Conservation (phyloP, 2,113 vertebrate species). For the Rissa tridactyla region DNA sequence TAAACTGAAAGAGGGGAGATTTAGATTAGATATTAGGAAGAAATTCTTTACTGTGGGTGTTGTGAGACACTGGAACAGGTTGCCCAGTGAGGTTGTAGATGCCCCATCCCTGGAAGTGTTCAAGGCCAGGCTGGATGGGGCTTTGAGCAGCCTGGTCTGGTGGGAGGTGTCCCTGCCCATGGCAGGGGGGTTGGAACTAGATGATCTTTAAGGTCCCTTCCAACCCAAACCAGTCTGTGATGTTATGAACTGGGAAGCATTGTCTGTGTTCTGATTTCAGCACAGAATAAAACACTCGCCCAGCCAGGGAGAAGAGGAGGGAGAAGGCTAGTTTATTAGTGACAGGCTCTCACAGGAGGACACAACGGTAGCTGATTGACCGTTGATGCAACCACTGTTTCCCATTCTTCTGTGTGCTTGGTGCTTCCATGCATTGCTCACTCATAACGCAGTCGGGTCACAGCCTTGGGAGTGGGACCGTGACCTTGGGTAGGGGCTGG, state of each 20-base stretch:
- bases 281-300: neutral
- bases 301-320: neutral
- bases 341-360: neutral
- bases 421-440: neutral
- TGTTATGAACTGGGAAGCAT: accelerated
- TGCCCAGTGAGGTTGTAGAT: too few species aligned
- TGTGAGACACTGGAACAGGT: too few species aligned
- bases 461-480: accelerated
- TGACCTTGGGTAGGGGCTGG: neutral
- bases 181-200: too few species aligned
- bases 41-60: too few species aligned
- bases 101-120: too few species aligned
- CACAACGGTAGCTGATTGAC: neutral
- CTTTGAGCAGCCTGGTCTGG: too few species aligned
- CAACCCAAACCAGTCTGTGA: too few species aligned
- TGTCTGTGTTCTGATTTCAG: neutral
- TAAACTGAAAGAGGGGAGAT: too few species aligned
- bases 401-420: accelerated
- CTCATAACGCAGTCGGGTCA: neutral
- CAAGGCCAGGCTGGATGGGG: too few species aligned
- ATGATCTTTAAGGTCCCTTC: too few species aligned
- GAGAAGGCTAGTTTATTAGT: neutral
- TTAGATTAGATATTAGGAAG: too few species aligned
- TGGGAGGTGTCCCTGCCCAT: too few species aligned
- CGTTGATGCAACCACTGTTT: neutral